A percentile compares a stretch with the other conserved stretches of the same genome.
Evolutionary conservation across 2,113 vertebrate species (phyloP).

Genomic region (Nesogale talazaci): DNA sequence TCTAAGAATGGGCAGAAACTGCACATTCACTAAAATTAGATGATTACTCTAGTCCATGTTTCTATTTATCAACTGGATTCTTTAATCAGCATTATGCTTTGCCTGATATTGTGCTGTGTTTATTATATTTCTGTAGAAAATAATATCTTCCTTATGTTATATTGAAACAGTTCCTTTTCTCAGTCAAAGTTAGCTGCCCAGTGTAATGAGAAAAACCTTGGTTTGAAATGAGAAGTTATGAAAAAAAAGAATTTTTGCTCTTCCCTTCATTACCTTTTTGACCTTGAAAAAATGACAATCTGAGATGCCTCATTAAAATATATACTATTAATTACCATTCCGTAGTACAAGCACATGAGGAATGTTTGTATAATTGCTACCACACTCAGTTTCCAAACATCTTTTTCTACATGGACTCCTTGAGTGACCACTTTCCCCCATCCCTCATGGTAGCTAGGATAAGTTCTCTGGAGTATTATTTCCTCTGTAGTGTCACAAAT

Average conservation of each 20-base stretch:
- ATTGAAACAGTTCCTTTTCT: not conserved
- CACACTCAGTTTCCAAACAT: too few relatives aligned
- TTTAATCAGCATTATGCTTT: not conserved
- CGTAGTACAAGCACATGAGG: too few relatives aligned
- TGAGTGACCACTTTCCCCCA: too few relatives aligned
- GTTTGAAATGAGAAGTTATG: not conserved
- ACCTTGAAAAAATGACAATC: not conserved
- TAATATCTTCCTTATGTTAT: not conserved
- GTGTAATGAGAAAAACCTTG: not conserved
- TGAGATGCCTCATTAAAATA: too few relatives aligned
- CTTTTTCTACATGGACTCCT: too few relatives aligned
- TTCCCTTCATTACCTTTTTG: not conserved
- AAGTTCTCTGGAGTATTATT: too few relatives aligned
- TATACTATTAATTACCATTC: too few relatives aligned
- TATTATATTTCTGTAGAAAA: not conserved
- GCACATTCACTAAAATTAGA: not conserved
- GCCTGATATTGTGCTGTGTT: not conserved
- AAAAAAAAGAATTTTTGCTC: conserved; percentile 4
- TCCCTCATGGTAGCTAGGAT: too few relatives aligned
- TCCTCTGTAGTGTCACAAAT: too few relatives aligned
- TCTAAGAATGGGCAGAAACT: not conserved
- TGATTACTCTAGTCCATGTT: not conserved
- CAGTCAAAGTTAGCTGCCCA: not conserved
- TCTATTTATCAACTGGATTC: not conserved
- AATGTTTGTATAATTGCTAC: too few relatives aligned